Base-by-base conservation (phyloP, 2,113 vertebrate species). In the Gymnobelideus leadbeateri region DNA sequence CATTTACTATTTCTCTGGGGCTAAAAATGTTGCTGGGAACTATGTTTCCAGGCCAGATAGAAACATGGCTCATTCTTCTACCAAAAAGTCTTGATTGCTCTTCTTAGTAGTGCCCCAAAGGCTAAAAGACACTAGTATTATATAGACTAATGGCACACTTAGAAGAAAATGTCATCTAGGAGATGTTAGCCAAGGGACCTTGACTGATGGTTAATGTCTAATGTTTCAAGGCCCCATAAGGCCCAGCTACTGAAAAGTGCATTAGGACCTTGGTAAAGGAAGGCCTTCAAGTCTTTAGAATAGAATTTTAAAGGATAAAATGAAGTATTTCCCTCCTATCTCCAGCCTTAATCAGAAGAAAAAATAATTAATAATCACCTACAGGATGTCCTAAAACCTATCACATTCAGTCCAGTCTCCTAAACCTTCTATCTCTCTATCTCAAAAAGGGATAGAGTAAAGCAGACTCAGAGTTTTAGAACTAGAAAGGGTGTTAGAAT, bases 1-100 rank as follows among this genome's bases (percentile, higher is more conserved):
- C 94, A 97, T 98, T 98, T 98, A 98, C 98, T 98, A 96, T 97
- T 97, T 98, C 97, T 98, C 98, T 98, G 98, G 97, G 54, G 61
- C 93, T 95, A 96, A 97, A 97, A 96, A 90, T 91, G 92, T 94
- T 98, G 93, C 96, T 94, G 96, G 96, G 96, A 98, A 98, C 55
- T 61, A 55, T 25, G 93, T 95, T 98, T 97, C 51, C 92, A 98
- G 94, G 89, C 96, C 95, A 89, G 90, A 94, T 91, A 49, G 90
- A 96, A 96, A 94, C 50, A 96, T 25, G 97, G 89, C 53, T 55
- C 50, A 84, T 92, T 92, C 89, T 95, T 96, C 93, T 96, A 97
- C 98, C 97, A 97, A 96, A 96, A 95, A n/a, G 55, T 95, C 96
- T 95, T 94, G 46, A 91, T 92, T 92, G 89, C 50, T 91, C 90